Evolutionary conservation across 2,888 invertebrate genomes (phyloP), one percentile per base, ranked within the genome.

Genomic region (Parelbella ahira): DNA sequence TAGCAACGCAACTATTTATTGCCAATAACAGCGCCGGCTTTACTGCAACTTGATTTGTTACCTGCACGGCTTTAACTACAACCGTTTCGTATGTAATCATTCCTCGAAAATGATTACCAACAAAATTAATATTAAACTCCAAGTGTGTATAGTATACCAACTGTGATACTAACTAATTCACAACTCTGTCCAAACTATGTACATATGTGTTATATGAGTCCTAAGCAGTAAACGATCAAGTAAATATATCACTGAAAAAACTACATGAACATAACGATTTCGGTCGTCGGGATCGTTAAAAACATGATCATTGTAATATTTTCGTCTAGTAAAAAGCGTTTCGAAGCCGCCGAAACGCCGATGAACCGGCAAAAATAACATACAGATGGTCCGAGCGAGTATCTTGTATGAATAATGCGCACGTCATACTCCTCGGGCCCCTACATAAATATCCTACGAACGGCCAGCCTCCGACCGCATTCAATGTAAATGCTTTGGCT

Each of bases 401-500:
- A 68, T 74, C 66, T 68, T 70, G 68, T 83, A 86, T 86, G 86
- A 87, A 86, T 87, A 82, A 87, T 86, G 78, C 68, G 65, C 70
- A 63, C 80, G 86, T 87, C 86, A 86, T 86, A 82, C 76, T 65
- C 68, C 55, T 64, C 73, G 74, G 70, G 76, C 68, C 81, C 72
- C 69, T 69, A 82, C 83, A 87, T 87, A 86, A 87, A 86, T 86
- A 86, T 83, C 80, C 66, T 61, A 72, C 68, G 69, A 79, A 68
- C 75, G 68, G 67, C 74, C 78, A 75, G 82, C 81, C 82, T 77
- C 80, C 79, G 69, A 76, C 72, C 76, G 78, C 81, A 86, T 86
- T 87, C 81, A 87, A 87, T 87, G 86, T 86, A 83, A 87, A 87
- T 87, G 79, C 74, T 57, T 56, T 68, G 74, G 68, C 75, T 72